Evolutionary conservation across 1,140 invertebrate genomes (phyloP).

Genomic region (Heliconius nattereri): DNA sequence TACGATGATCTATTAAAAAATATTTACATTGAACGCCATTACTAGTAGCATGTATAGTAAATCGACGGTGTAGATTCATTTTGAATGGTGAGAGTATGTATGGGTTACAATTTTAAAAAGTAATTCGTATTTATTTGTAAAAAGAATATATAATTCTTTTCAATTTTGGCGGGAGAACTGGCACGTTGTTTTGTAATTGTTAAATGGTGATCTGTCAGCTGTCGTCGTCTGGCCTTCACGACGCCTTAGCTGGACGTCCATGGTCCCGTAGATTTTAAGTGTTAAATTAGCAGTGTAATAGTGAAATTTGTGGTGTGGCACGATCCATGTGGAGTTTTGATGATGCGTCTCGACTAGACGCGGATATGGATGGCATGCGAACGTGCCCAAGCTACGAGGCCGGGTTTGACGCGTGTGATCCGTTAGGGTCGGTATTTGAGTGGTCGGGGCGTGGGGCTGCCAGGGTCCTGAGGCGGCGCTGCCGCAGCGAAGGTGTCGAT

Average conservation of each 20-base stretch:
- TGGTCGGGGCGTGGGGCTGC: constrained; percentile 68
- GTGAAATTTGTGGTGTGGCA: constrained; percentile 60
- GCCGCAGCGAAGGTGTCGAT: constrained; percentile 73
- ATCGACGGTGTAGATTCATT: constrained; percentile 42
- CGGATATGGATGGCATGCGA: constrained; percentile 76
- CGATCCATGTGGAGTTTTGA: constrained; percentile 70
- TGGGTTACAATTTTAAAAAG: constrained; percentile 23
- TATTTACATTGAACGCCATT: constrained; percentile 56
- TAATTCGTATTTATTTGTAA: constrained; percentile 51
- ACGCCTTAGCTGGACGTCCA: constrained; percentile 55
- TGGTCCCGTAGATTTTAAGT: constrained; percentile 55
- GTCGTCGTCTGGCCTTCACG: constrained; percentile 68
- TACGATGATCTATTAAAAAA: constrained; percentile 28
- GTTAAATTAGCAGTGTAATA: constrained; percentile 73
- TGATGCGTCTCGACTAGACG: constrained; percentile 65
- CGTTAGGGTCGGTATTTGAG: constrained; percentile 66
- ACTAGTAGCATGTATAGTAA: constrained; percentile 40
- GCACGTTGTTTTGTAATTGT: constrained; percentile 64
- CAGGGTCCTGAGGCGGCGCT: constrained; percentile 67
- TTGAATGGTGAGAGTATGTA: constrained; percentile 32
- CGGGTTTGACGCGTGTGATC: constrained; percentile 74
- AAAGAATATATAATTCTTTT: constrained; percentile 66
- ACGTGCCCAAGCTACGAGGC: constrained; percentile 72
- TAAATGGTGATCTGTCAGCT: constrained; percentile 74
- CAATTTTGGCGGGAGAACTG: constrained; percentile 75